Conservation (phyloP, 2,113 vertebrate genomes). For the Hiodon alosoides region DNA sequence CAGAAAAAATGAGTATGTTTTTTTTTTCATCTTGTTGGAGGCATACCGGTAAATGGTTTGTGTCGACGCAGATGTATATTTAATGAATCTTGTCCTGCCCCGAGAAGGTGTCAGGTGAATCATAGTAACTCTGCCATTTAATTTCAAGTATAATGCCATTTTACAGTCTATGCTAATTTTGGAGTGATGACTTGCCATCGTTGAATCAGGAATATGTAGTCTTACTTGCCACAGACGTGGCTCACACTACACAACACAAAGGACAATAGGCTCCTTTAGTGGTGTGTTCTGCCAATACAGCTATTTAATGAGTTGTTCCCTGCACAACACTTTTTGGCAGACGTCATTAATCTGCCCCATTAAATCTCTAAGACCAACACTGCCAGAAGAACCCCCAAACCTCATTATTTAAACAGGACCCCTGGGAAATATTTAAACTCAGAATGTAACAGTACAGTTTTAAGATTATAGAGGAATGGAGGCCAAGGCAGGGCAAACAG, state of each 20-base stretch:
- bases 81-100: constrained; percentile 13
- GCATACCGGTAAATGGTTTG: constrained; percentile 3
- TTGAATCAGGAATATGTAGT: too few species aligned
- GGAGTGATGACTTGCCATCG: too few species aligned
- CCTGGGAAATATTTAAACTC: constrained; percentile 15
- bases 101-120: constrained; percentile 29
- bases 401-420: constrained; percentile 9
- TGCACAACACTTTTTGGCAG: neutral
- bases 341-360: neutral
- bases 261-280: neutral
- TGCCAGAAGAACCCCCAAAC: neutral
- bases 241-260: neutral
- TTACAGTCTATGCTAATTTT: too few species aligned
- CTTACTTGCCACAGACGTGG: too few species aligned
- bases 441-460: neutral
- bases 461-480: neutral
- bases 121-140: constrained; percentile 21
- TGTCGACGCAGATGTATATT: constrained; percentile 24
- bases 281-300: neutral
- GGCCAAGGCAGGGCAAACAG: neutral
- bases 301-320: neutral
- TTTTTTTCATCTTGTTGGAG: constrained; percentile 36
- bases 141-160: neutral
- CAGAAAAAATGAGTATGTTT: constrained; percentile 40
- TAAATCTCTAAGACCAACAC: neutral